Base-by-base conservation (phyloP, 2,797 vertebrate species). In the Philypnodon macrostomus region DNA sequence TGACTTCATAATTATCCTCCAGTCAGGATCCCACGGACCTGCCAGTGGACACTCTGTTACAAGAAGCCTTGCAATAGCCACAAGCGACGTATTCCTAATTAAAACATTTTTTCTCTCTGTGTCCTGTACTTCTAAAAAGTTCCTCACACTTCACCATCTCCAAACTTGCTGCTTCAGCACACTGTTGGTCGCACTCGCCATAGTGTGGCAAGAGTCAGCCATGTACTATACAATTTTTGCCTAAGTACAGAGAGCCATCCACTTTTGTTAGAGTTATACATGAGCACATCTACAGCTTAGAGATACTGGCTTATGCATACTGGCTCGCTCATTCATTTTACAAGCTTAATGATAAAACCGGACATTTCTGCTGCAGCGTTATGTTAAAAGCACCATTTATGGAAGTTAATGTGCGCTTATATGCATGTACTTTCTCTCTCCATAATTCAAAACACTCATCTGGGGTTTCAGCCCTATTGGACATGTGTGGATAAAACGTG, bases 211-310 rank as follows among this genome's bases (percentile, higher is more conserved):
- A 54, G 56, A 63, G 70, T 41, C 55, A 50, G 55, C 62, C 27
- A 46, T 23, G 15, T 51, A 53, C 69, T 61, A 59, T 75, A 9
- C 59, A 70, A 71, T 77, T 72, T 79, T 65, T 80, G 59, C 59
- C 67, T 61, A 67, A 79, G 74, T 72, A 70, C 56, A 73, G 51
- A 74, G 55, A 75, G 58, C 61, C 61, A 67, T 83, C 70, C 56
- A 79, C 67, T 77, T 78, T 67, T 80, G 73, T 77, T 78, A 73
- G 66, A 68, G 69, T 73, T 83, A 84, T 79, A 75, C 77, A 81
- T 51, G 66, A 75, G 72, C 64, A 75, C 68, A 81, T 81, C 72
- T 75, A 76, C 70, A 71, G 81, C 80, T 83, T 75, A 70, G 66
- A 64, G 79, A 75, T 52, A 70, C 72, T 77, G 70, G 75, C 76